phyloP scores from a whole-genome alignment of 2,888 invertebrate genomes.

The Anthophora plumipes region DNA sequence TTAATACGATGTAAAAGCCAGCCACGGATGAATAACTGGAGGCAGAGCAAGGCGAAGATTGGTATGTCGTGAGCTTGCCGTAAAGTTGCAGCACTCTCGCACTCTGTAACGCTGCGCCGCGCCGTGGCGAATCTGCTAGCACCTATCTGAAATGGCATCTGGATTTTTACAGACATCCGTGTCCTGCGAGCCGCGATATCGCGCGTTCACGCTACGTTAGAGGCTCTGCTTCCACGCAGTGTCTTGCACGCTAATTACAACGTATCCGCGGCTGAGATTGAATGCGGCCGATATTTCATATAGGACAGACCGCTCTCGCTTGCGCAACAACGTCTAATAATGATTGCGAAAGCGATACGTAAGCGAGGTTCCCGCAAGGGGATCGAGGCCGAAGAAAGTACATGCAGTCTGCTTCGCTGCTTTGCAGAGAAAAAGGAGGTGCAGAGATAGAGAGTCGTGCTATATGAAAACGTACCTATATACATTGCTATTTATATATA shows the following conservation, averaged over 20 bases:
- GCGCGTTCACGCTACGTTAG: slow-evolving; percentile 66
- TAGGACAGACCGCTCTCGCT: slow-evolving; percentile 60
- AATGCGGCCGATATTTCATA: slow-evolving; percentile 69
- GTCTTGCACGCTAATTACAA: slow-evolving; percentile 73
- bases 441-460: slow-evolving; percentile 6
- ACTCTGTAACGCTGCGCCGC: slow-evolving; percentile 68
- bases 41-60: slow-evolving; percentile 52
- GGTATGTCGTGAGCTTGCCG: slow-evolving; percentile 49
- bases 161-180: slow-evolving; percentile 76
- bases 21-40: slow-evolving; percentile 43
- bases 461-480: slow-evolving; percentile 12
- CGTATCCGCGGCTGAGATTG: slow-evolving; percentile 67
- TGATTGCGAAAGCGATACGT: slow-evolving; percentile 69
- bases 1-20: slow-evolving; percentile 55
- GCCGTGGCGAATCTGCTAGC: slow-evolving; percentile 73
- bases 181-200: slow-evolving; percentile 67
- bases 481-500: too few species aligned
- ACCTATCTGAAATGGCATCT: slow-evolving; percentile 76
- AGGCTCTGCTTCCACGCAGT: slow-evolving; percentile 60
- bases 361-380: slow-evolving; percentile 53
- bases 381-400: slow-evolving; percentile 64
- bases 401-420: background rate
- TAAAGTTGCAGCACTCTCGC: slow-evolving; percentile 37
- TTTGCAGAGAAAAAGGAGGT: slow-evolving; percentile 7
- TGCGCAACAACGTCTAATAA: slow-evolving; percentile 68